Evolutionary conservation across 2,797 vertebrate genomes (phyloP).

Genomic region (Pipistrellus kuhlii): DNA sequence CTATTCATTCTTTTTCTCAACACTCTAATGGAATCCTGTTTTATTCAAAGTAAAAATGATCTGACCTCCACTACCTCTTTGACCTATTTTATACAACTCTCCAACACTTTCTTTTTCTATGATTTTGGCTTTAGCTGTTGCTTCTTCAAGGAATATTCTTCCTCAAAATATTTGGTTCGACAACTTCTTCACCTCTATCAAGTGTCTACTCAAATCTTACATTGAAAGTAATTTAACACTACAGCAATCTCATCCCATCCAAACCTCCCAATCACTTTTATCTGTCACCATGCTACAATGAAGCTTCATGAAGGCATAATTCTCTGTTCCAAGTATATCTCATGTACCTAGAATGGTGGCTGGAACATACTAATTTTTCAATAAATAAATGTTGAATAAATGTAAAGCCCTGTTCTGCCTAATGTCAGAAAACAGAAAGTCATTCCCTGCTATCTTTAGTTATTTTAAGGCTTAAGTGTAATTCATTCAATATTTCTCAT

Average conservation of each 20-base stretch:
- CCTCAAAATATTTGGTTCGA: background rate
- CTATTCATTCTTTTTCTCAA: background rate
- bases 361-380: background rate
- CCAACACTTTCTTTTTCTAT: background rate
- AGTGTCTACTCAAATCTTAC: background rate
- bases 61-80: background rate
- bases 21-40: background rate
- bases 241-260: background rate
- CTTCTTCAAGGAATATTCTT: background rate
- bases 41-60: background rate
- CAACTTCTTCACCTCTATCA: background rate
- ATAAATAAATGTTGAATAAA: background rate
- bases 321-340: background rate
- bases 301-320: background rate
- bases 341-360: background rate
- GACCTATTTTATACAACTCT: background rate
- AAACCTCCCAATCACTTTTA: background rate
- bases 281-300: background rate
- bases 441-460: background rate
- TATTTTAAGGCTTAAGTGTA: background rate
- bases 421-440: background rate
- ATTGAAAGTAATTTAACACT: background rate
- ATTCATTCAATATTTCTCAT: background rate
- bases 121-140: background rate
- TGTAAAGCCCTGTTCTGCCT: background rate